A percentile compares a stretch with the other conserved stretches of the same genome.
Evolutionary conservation across 2,888 invertebrate genomes (phyloP).

Genomic region (Apamea anceps): DNA sequence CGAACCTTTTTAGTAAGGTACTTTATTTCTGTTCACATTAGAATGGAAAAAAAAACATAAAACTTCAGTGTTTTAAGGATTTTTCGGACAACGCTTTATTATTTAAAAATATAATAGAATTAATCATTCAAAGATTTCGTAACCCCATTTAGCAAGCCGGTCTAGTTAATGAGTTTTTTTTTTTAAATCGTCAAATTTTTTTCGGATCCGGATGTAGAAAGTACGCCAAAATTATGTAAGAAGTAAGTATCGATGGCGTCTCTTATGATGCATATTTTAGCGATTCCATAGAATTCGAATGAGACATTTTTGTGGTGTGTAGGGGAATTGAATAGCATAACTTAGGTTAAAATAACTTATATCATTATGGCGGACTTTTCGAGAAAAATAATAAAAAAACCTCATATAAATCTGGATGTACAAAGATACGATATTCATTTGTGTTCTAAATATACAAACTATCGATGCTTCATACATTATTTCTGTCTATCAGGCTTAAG

Average conservation of each 20-base stretch:
- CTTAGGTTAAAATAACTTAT: not conserved
- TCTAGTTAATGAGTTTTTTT: not conserved
- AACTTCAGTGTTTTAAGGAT: not conserved
- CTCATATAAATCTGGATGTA: not conserved
- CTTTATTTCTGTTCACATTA: not conserved
- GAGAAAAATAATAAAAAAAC: not conserved
- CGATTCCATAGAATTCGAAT: not conserved
- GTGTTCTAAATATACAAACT: not conserved
- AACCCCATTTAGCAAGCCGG: not conserved
- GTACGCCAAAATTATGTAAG: not conserved
- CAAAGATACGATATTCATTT: not conserved
- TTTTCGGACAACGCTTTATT: not conserved
- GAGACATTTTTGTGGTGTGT: not conserved
- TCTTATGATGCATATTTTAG: not conserved
- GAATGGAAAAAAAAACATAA: not conserved
- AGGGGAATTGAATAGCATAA: not conserved
- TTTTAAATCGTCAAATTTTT: not conserved
- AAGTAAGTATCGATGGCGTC: not conserved
- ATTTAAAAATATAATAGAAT: not conserved
- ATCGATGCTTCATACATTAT: not conserved
- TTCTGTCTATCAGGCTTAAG: not conserved
- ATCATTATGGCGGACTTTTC: not conserved
- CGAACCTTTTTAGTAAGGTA: not conserved
- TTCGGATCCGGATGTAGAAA: not conserved
- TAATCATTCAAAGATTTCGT: not conserved